Conservation (phyloP, 2,888 invertebrate species). For the Tetanocera ferruginea region DNA sequence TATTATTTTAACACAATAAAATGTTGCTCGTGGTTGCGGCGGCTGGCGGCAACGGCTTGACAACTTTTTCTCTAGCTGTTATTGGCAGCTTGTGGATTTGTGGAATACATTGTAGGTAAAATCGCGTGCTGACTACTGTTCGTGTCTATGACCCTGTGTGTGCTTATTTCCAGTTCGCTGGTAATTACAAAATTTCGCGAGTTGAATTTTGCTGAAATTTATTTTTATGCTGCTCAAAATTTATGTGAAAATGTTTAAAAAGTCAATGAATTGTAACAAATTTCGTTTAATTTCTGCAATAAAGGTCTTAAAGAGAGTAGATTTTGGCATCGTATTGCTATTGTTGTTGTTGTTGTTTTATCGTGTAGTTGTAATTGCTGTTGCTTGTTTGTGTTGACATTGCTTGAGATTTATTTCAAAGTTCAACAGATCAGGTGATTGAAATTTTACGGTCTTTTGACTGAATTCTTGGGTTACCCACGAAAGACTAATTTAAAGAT, state of each 20-base stretch:
- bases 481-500: constrained; percentile 16
- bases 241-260: constrained; percentile 39
- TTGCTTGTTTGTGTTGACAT: background rate
- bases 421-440: constrained; percentile 29
- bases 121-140: background rate
- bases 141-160: background rate
- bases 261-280: constrained; percentile 32
- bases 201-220: constrained; percentile 5
- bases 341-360: background rate
- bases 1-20: constrained; percentile 42
- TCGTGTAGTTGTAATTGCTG: background rate
- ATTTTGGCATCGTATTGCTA: background rate
- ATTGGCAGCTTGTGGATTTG: constrained; percentile 7
- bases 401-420: constrained; percentile 25
- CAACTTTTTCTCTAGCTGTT: background rate
- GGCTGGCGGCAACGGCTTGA: background rate
- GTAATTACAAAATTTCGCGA: constrained; percentile 21
- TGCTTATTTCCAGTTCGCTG: background rate
- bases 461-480: background rate
- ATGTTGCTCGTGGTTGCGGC: background rate
- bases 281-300: constrained; percentile 3
- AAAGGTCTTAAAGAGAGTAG: background rate
- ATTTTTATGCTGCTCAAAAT: constrained; percentile 21
- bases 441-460: constrained; percentile 1
- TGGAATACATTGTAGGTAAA: background rate